phyloP scores from a whole-genome alignment of 2,113 vertebrate genomes.

The Alexandromys fortis region DNA sequence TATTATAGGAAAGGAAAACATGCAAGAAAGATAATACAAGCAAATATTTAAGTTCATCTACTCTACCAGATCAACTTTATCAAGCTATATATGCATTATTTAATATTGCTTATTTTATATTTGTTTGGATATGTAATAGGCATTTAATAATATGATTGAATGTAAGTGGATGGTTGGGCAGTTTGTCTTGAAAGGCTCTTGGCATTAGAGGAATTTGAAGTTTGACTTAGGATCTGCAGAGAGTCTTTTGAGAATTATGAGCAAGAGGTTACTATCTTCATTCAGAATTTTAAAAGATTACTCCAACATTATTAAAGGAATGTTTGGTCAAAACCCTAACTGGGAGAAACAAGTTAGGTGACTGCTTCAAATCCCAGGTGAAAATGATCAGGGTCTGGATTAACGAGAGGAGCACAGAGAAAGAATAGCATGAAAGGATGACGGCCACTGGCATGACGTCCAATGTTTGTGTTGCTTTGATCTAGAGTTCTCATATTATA shows the following conservation, averaged over 20 bases:
- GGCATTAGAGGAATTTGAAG: background rate
- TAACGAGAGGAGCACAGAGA: background rate
- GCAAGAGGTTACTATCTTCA: background rate
- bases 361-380: background rate
- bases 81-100: background rate
- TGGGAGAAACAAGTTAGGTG: background rate
- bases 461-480: background rate
- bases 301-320: background rate
- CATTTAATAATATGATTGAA: background rate
- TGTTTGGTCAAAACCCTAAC: background rate
- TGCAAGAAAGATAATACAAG: background rate
- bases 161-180: background rate
- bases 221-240: background rate
- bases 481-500: background rate
- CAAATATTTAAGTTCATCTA: background rate
- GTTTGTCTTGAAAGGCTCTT: background rate
- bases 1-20: background rate
- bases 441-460: background rate
- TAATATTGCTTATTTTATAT: background rate
- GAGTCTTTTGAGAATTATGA: background rate
- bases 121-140: background rate
- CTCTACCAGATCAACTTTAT: background rate
- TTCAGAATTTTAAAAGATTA: conserved; percentile 8
- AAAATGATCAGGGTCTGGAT: background rate
- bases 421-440: background rate